Evolutionary conservation across 2,888 invertebrate species (phyloP), one percentile per base, ranked within the genome.

Genomic region (Mythimna ferrago): DNA sequence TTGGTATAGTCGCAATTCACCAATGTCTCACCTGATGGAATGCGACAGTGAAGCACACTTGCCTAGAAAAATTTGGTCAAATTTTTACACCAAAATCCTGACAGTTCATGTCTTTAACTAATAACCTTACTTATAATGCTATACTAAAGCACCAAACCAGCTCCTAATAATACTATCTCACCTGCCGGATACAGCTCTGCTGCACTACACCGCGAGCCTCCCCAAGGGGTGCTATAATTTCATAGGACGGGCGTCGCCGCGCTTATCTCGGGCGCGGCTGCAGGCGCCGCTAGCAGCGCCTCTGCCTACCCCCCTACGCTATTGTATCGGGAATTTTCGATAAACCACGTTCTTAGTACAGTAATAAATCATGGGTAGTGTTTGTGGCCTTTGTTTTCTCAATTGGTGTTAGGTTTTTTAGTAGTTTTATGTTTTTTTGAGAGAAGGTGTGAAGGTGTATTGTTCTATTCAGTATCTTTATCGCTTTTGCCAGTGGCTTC

Each of bases 221-320:
- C 75, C 74, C 67, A 85, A 91, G 92, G 90, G 94, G 95, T 91
- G 94, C 93, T 92, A 95, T 94, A 95, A 95, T 95, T 95, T 93
- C 93, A 94, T 94, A 94, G 94, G 94, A 94, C 95, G 94, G 94
- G 94, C 94, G 95, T 94, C 94, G 94, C 92, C 93, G 92, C 94
- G 95, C 94, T 95, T 95, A 95, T 95, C 95, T 93, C 92, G 94
- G 93, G 94, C 94, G 94, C 92, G 93, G 92, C 90, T 94, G 90
- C 93, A 94, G 95, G 95, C 95, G 94, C 94, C 95, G 90, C 89
- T 85, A 90, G 87, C 92, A 93, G 92, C 94, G 94, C 94, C 95
- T 94, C 88, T 86, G 85, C 85, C 75, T 75, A 26, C 73, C 84
- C 72, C 78, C 84, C 82, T 69, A 73, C 84, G 69, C 78, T 78